phyloP scores from a whole-genome alignment of 2,113 vertebrate species.

The Embiotoca jacksoni region DNA sequence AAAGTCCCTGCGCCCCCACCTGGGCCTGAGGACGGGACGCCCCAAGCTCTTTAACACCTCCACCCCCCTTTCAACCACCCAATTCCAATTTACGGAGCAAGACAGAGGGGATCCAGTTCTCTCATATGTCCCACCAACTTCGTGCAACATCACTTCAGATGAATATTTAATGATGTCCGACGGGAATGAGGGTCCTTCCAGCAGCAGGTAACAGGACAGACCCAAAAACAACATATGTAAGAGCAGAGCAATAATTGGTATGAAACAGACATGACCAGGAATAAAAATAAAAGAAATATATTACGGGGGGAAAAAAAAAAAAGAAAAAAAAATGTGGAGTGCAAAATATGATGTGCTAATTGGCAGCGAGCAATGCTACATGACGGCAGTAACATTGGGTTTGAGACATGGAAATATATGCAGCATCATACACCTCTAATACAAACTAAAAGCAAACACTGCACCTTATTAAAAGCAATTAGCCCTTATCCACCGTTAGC shows the following conservation, averaged over 20 bases:
- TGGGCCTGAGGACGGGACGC: constrained; percentile 38
- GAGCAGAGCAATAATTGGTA: neutral
- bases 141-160: constrained; percentile 39
- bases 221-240: constrained; percentile 26
- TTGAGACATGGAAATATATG: too few relatives aligned
- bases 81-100: constrained; percentile 6
- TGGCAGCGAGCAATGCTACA: neutral
- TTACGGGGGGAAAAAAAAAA: constrained; percentile 8
- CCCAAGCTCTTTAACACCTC: constrained; percentile 51
- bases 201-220: constrained; percentile 11
- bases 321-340: neutral
- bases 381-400: too few relatives aligned
- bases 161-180: constrained; percentile 40
- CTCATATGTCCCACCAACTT: neutral
- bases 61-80: neutral
- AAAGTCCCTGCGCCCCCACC: constrained; percentile 41
- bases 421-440: too few relatives aligned
- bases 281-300: constrained; percentile 35
- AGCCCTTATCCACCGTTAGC: too few relatives aligned
- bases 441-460: too few relatives aligned
- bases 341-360: neutral
- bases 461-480: too few relatives aligned
- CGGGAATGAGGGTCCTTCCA: constrained; percentile 28
- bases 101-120: constrained; percentile 1
- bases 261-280: neutral